Evolutionary conservation across 2,888 invertebrate species (phyloP), one percentile per base, ranked within the genome.

Genomic region (Coleophora deauratella): DNA sequence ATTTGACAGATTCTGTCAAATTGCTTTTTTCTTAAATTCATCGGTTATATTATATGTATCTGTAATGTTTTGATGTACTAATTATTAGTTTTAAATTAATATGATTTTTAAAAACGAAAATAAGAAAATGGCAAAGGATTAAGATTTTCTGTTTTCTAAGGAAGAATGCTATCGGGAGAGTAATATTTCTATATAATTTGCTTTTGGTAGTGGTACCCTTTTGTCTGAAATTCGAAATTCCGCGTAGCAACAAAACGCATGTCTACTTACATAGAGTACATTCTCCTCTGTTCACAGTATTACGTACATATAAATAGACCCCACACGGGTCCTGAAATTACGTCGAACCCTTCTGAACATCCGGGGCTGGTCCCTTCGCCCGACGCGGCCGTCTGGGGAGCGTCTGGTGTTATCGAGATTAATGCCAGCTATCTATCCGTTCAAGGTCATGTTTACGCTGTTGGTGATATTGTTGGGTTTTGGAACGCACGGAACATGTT

Each of bases 381-480:
- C 40, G 35, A 37, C 32, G 53, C 55, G 60, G 51, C 54, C 57
- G 66, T 67, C 66, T 67, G 61, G 54, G 57, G 55, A 48, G 52
- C 58, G 66, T 66, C 66, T 66, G 58, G 50, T 49, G 54, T 54
- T 59, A 60, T 57, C 62, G 62, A 56, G 64, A 65, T 64, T 64
- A 62, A 62, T 62, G 55, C 58, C 49, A 51, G 31, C 34, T 40
- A 34, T 40, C 34, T 40, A 44, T 49, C 49, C 45, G 57, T 44
- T 49, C 63, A 63, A 62, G 66, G 66, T 63, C 63, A 60, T 44
- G 41, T 50, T 47, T 45, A 47, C 44, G 45, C 42, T 31, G 12
- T 14, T 3, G 11, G 14, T 12, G 34, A 33, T 37, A 37, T 21
- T 33, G 27, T 14, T 33, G 8, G 11, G 11, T 38, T 33, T 42